Base-by-base conservation (phyloP, 2,797 vertebrate genomes). In the Melanotaenia parkinsoni region DNA sequence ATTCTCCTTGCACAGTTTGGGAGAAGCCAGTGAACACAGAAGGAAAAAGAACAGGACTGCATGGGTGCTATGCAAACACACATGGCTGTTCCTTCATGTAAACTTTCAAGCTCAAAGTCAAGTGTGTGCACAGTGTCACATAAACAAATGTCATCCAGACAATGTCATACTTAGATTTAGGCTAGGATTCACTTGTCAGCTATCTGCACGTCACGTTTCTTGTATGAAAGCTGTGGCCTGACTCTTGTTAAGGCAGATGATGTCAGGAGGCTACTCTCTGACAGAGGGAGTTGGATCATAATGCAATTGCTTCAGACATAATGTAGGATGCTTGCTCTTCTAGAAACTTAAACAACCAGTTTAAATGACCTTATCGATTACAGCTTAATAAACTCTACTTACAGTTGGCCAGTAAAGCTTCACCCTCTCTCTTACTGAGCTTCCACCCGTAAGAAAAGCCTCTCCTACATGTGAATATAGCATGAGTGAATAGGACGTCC, bases 141-240 rank as follows among this genome's bases (percentile, higher is more conserved):
- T 54, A 64, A 22, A 76, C 76, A 24, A 63, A 67, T 80, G 84
- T 77, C 76, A 71, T 12, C 63, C 22, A 75, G 32, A 69, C 80
- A 74, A 81, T 72, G 79, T 83, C 76, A 76, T 38, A 58, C 72
- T 77, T 51, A 33, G 76, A 82, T 65, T 80, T 81, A 69, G 82
- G 73, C 77, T 59, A 57, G 51, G 74, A 72, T 71, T 81, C 68
- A 74, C 64, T 67, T 80, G 73, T 85, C 85, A 82, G 59, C 61
- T 69, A 65, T 56, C 60, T 26, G 67, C 83, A 79, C 16, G 20
- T 82, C 77, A 74, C 14, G n/a, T 61, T 68, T 73, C 51, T 40
- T 59, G 66, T 58, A 28, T 47, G 63, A 59, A 67, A 24, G 20
- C 68, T 72, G 67, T 58, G 70, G 76, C 69, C 57, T 64, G 67